phyloP scores from a whole-genome alignment of 2,797 vertebrate genomes.

The Spinibarbus caldwelli region DNA sequence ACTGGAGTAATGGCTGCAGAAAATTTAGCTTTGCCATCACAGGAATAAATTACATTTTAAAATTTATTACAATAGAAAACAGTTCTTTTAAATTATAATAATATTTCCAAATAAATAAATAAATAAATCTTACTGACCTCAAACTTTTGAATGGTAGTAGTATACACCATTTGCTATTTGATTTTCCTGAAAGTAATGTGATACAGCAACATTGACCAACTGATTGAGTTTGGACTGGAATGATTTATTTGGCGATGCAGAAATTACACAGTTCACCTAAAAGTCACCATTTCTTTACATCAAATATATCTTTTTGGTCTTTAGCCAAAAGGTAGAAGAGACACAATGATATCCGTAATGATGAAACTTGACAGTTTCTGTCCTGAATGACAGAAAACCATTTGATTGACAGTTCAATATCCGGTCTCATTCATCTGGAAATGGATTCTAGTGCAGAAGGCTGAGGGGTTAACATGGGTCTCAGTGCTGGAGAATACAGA shows the following conservation, averaged over 20 bases:
- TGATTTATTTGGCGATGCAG: neutral
- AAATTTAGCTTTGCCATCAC: neutral
- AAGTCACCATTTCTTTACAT: neutral
- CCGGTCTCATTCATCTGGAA: constrained; percentile 19
- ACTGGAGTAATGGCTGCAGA: neutral
- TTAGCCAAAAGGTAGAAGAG: neutral
- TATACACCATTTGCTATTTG: neutral
- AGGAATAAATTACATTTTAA: neutral
- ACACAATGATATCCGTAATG: constrained; percentile 4
- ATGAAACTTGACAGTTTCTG: constrained; percentile 21
- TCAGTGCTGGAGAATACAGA: constrained; percentile 13
- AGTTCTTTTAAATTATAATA: neutral
- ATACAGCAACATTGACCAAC: neutral
- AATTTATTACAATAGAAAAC: neutral
- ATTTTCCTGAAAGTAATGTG: neutral
- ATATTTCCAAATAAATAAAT: too few relatives aligned
- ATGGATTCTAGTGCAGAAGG: constrained; percentile 26
- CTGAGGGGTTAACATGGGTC: constrained; percentile 39
- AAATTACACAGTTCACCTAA: neutral
- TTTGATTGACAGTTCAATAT: constrained; percentile 51
- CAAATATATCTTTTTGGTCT: constrained; percentile 13
- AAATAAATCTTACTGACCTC: neutral
- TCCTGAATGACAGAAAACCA: constrained; percentile 32
- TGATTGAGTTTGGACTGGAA: neutral
- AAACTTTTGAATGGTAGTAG: neutral